These are phyloP conservation scores for Drosophila insularis DNA, from an alignment of 1,140 invertebrate genomes.

Conservation along the genomic window DNA sequence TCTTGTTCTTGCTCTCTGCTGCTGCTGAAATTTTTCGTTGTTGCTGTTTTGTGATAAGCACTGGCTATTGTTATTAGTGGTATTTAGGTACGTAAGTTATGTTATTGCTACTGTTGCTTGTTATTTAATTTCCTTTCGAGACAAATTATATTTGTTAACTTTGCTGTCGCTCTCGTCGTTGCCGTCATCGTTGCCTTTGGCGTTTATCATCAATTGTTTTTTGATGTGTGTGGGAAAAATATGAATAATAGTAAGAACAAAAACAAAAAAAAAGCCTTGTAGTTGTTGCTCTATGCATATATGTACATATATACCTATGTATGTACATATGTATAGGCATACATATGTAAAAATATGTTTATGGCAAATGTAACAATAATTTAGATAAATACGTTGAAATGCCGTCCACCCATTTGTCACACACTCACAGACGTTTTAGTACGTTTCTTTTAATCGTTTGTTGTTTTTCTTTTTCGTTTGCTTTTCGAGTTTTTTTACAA, in stretches of 20 bases:
- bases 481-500: neutral
- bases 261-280: slow-evolving; percentile 11
- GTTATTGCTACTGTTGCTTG: slow-evolving; percentile 54
- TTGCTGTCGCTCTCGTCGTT: slow-evolving; percentile 4
- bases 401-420: neutral
- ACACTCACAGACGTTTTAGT: slow-evolving; percentile 2
- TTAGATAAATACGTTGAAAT: neutral
- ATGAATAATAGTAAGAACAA: slow-evolving; percentile 19
- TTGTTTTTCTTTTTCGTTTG: neutral
- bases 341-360: neutral
- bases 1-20: slow-evolving; percentile 38
- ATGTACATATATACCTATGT: neutral
- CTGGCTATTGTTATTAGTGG: slow-evolving; percentile 66
- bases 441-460: neutral
- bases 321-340: neutral
- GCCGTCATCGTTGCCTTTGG: slow-evolving; percentile 22
- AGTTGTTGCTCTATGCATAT: slow-evolving; percentile 5
- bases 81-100: slow-evolving; percentile 59
- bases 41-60: slow-evolving; percentile 62
- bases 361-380: slow-evolving; percentile 1
- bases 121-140: slow-evolving; percentile 69
- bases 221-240: slow-evolving; percentile 13
- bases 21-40: slow-evolving; percentile 23
- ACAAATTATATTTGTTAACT: slow-evolving; percentile 41
- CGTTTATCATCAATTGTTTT: slow-evolving; percentile 38